Percentiles rank a stretch among this genome's conserved stretches.
Conservation (phyloP, 2,797 vertebrate species). For the Denticeps clupeoides region DNA sequence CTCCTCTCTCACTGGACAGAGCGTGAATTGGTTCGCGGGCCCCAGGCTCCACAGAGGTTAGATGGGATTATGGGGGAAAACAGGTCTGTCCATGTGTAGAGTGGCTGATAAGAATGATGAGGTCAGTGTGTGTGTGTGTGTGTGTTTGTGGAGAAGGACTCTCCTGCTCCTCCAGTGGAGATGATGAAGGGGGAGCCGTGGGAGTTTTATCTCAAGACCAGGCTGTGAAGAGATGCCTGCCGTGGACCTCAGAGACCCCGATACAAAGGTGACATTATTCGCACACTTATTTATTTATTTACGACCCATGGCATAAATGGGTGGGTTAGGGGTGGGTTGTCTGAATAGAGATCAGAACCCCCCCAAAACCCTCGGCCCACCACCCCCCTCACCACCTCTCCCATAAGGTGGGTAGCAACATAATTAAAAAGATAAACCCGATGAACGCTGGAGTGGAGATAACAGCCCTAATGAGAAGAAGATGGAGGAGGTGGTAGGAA, state of each 20-base stretch:
- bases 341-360: conserved; percentile 16
- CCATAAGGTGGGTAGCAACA: conserved; percentile 56
- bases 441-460: conserved; percentile 51
- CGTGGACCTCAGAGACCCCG: conserved; percentile 40
- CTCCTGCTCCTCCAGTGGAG: neutral
- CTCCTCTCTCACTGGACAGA: no score
- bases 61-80: neutral
- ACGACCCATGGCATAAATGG: conserved; percentile 28
- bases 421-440: conserved; percentile 65
- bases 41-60: neutral
- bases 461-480: conserved; percentile 56
- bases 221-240: conserved; percentile 34
- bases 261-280: conserved; percentile 45
- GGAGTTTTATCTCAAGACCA: conserved; percentile 51
- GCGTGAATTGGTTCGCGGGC: no score
- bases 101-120: neutral
- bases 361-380: neutral
- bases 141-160: neutral
- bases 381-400: conserved; percentile 25
- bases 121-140: neutral
- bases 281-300: conserved; percentile 30
- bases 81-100: neutral
- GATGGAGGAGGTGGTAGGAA: conserved; percentile 26
- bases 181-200: conserved; percentile 39
- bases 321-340: conserved; percentile 2